Evolutionary conservation across 1,140 invertebrate genomes (phyloP).

Genomic region (Heterodera carotae): DNA sequence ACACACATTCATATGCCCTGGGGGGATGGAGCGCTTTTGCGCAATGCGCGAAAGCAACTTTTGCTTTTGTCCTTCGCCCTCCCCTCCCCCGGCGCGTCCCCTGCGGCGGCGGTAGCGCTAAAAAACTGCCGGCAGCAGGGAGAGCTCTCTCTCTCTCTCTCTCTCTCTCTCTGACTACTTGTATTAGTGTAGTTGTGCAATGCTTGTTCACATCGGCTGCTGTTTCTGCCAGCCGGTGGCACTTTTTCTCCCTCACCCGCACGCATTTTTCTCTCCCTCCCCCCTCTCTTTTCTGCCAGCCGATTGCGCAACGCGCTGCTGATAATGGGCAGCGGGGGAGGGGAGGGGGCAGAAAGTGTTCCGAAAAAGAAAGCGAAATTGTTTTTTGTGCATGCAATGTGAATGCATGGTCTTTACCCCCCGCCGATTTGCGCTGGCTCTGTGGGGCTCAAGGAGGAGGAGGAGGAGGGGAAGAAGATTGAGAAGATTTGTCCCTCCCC

Average conservation of each 20-base stretch:
- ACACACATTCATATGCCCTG: no score
- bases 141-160: no score
- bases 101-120: no score
- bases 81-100: no score
- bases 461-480: background rate
- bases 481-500: background rate
- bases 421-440: no score
- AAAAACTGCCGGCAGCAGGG: no score
- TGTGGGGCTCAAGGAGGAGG: background rate
- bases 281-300: background rate
- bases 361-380: background rate
- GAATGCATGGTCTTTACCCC: background rate
- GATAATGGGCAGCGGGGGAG: background rate
- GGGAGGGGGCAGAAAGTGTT: background rate
- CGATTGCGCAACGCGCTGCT: background rate
- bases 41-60: background rate
- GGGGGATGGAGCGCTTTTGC: background rate
- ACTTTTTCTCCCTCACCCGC: no score
- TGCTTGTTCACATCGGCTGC: no score
- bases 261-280: no score
- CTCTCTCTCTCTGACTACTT: no score
- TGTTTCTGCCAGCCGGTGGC: background rate
- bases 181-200: no score
- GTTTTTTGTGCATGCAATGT: background rate
- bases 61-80: background rate